Evolutionary conservation across 2,113 vertebrate genomes (phyloP), one percentile per base, ranked within the genome.

Genomic region (Pseudorectes ferrugineus): DNA sequence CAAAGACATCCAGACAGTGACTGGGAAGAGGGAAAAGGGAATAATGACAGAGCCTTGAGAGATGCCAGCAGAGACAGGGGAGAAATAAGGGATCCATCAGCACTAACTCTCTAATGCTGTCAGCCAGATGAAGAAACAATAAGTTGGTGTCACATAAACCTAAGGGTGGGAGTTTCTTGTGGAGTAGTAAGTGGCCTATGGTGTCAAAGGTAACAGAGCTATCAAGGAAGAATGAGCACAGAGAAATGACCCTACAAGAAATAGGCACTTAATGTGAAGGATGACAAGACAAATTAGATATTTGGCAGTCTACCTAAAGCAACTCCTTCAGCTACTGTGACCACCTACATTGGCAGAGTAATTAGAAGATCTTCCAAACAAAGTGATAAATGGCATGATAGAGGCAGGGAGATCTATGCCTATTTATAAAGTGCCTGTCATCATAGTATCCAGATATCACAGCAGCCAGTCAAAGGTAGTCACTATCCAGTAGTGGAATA

Each of bases 281-380:
- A 90, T 95, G 96, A 95, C 94, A 95, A 97, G 97, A 97, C 90
- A 96, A 96, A 97, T 95, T 85, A 94, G 82, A 23, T 88, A 92
- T 87, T 96, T 96, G 85, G 81, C 95, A 93, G 83, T 55, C 88
- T 74, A 97, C 90, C 93, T 95, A 95, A 93, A 95, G 96, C 74
- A 87, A 95, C 91, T 95, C 96, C 65, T 97, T 95, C 88, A 93
- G 77, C 95, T 95, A 55, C 85, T 94, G 90, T 5, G 88, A 93
- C 96, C 95, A 96, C 97, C 96, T 92, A 96, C 95, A 77, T 68
- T 81, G 96, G 93, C 77, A 96, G 89, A 95, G 94, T 97, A 97
- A 97, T 97, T 97, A 97, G 96, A 91, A 87, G 76, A 76, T 89
- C 94, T 96, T 95, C 94, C 94, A 95, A 96, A 95, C 81, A 90